A percentile compares a stretch with the other conserved stretches of the same genome.
These are phyloP conservation scores for Heliothis subflexa DNA, from an alignment of 1,140 invertebrate species.

Conservation along the genomic window DNA sequence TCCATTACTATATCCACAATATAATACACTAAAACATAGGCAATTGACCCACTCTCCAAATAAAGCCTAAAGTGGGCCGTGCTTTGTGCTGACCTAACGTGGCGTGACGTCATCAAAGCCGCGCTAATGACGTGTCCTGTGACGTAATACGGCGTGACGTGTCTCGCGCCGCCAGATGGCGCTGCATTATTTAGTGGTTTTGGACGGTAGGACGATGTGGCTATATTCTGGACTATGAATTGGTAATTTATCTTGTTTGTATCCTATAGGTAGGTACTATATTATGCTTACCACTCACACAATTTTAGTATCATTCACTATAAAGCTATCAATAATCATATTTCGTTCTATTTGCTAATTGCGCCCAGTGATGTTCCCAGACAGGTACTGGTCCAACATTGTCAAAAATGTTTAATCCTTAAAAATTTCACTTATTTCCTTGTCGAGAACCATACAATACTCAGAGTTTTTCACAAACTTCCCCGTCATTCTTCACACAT, in stretches of 20 bases:
- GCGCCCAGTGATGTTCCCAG: too few species aligned
- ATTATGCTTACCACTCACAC: too few species aligned
- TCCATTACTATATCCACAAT: not conserved
- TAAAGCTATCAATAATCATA: too few species aligned
- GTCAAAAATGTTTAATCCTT: too few species aligned
- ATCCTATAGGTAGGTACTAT: too few species aligned
- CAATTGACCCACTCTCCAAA: conserved; percentile 44
- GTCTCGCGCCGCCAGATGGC: conserved; percentile 33
- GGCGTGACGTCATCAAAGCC: conserved; percentile 58
- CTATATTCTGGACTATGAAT: conserved; percentile 11
- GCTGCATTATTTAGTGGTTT: conserved; percentile 43
- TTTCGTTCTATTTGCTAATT: too few species aligned
- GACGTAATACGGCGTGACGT: conserved; percentile 51
- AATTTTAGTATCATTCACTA: too few species aligned
- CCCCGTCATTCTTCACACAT: conserved; percentile 11
- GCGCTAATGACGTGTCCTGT: conserved; percentile 51
- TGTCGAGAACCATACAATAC: not conserved
- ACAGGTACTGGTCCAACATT: too few species aligned
- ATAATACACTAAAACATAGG: not conserved
- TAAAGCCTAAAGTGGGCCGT: conserved; percentile 40
- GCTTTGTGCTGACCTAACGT: conserved; percentile 50
- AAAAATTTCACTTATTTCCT: too few species aligned
- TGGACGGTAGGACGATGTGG: conserved; percentile 9
- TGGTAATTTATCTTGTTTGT: not conserved
- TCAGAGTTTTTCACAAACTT: not conserved